Percentiles rank a stretch among this genome's conserved stretches.
These are phyloP conservation scores for Merodon equestris DNA, from an alignment of 2,888 invertebrate species.

Conservation along the genomic window DNA sequence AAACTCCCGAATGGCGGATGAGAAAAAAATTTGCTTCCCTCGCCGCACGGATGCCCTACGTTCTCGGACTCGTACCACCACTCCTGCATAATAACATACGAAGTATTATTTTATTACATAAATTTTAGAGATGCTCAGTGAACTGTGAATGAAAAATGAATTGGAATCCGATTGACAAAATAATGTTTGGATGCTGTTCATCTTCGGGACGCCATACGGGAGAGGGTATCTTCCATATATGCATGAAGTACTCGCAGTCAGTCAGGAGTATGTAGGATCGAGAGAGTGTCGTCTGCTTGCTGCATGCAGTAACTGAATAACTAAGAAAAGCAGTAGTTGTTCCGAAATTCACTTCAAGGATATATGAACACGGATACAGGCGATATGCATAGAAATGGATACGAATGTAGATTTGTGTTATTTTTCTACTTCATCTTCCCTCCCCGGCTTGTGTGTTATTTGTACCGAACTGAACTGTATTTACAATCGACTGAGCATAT, in stretches of 20 bases:
- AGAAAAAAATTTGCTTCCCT: slow-evolving; percentile 26
- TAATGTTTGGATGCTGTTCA: slow-evolving; percentile 70
- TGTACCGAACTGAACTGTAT: slow-evolving; percentile 40
- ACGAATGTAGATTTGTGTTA: slow-evolving; percentile 59
- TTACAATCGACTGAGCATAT: slow-evolving; percentile 59
- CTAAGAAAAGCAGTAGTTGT: slow-evolving; percentile 19
- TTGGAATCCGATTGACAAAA: slow-evolving; percentile 77
- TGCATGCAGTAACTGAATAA: slow-evolving; percentile 53
- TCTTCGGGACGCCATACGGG: slow-evolving; percentile 37
- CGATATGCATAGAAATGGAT: slow-evolving; percentile 41
- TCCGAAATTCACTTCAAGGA: slow-evolving; percentile 52
- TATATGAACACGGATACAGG: slow-evolving; percentile 16
- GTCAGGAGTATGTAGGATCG: too few species aligned
- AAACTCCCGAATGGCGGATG: slow-evolving; percentile 40
- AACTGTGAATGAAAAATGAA: slow-evolving; percentile 78
- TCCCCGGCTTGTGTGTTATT: slow-evolving; percentile 22
- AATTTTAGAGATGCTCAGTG: slow-evolving; percentile 72
- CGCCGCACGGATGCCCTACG: not conserved
- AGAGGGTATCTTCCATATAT: slow-evolving; percentile 9
- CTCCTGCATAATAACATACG: slow-evolving; percentile 59
- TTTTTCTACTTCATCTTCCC: slow-evolving; percentile 53
- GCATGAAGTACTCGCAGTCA: too few species aligned
- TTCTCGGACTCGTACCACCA: too few species aligned
- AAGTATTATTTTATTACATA: slow-evolving; percentile 71
- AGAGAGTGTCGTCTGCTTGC: slow-evolving; percentile 1